Conservation (phyloP, 2,113 vertebrate genomes). For the Globicephala melas region DNA sequence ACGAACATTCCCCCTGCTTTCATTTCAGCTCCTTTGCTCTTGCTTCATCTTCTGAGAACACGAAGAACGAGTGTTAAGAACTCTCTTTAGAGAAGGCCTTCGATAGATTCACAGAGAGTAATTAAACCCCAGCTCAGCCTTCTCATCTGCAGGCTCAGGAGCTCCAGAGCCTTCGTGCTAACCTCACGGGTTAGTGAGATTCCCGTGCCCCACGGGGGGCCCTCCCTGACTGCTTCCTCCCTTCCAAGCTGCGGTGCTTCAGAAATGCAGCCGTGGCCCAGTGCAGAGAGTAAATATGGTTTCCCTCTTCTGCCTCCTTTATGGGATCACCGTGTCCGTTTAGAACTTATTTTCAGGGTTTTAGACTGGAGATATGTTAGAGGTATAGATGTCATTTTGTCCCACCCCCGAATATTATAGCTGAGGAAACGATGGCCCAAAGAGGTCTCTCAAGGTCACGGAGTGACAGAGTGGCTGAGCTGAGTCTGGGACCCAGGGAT, state of each 20-base stretch:
- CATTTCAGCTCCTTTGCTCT: conserved; percentile 11
- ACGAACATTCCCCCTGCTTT: background rate
- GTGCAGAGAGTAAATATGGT: background rate
- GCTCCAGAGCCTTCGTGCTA: background rate
- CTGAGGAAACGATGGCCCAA: background rate
- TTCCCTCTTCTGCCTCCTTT: background rate
- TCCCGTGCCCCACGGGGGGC: accelerated
- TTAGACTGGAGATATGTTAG: background rate
- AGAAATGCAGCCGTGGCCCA: background rate
- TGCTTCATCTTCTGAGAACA: conserved; percentile 36
- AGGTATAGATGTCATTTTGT: background rate
- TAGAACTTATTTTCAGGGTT: background rate
- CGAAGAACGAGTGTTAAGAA: background rate
- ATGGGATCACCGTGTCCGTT: background rate
- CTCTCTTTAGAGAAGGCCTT: background rate
- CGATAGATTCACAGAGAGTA: background rate
- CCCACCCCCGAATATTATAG: background rate
- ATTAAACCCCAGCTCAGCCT: background rate
- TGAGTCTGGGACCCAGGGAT: background rate
- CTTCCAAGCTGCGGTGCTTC: background rate
- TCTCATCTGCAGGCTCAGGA: background rate
- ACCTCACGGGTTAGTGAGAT: background rate
- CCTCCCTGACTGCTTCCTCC: accelerated
- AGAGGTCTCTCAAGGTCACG: background rate
- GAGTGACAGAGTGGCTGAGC: background rate